phyloP scores from a whole-genome alignment of 1,140 invertebrate species.

The Cryptotermes secundus region DNA sequence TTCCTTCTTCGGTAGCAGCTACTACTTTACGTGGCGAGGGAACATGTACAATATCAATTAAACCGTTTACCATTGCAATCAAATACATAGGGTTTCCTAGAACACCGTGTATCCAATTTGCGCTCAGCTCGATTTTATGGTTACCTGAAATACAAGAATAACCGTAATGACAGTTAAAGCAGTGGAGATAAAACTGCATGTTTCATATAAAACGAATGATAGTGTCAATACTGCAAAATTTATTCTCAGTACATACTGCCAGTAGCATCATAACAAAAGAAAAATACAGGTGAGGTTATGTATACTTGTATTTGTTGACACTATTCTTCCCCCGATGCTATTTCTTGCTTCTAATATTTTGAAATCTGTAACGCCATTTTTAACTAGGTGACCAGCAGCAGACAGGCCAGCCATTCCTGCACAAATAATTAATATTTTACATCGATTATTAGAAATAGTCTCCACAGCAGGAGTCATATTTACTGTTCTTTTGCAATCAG shows the following conservation, averaged over 20 bases:
- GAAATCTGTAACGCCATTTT: conserved; percentile 78
- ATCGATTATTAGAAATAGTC: conserved; percentile 41
- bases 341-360: conserved; percentile 76
- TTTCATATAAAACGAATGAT: not conserved
- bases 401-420: conserved; percentile 84
- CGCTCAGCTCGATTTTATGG: conserved; percentile 76
- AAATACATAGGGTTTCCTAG: conserved; percentile 82
- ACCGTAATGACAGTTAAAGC: not conserved
- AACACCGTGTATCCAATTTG: conserved; percentile 94
- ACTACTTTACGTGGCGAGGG: conserved; percentile 85
- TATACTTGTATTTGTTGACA: conserved; percentile 70
- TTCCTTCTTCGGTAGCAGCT: conserved; percentile 81
- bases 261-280: not conserved
- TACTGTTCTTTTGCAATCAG: not conserved
- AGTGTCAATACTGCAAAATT: conserved; percentile 19
- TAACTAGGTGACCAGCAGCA: conserved; percentile 78
- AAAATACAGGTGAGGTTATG: not conserved
- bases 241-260: not conserved
- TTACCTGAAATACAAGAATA: conserved; percentile 48
- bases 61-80: conserved; percentile 75
- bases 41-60: conserved; percentile 77
- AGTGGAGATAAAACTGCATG: not conserved
- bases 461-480: conserved; percentile 20
- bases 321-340: conserved; percentile 77
- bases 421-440: conserved; percentile 80